phyloP scores from a whole-genome alignment of 2,888 invertebrate species.

The Acanthosepion esculentum region DNA sequence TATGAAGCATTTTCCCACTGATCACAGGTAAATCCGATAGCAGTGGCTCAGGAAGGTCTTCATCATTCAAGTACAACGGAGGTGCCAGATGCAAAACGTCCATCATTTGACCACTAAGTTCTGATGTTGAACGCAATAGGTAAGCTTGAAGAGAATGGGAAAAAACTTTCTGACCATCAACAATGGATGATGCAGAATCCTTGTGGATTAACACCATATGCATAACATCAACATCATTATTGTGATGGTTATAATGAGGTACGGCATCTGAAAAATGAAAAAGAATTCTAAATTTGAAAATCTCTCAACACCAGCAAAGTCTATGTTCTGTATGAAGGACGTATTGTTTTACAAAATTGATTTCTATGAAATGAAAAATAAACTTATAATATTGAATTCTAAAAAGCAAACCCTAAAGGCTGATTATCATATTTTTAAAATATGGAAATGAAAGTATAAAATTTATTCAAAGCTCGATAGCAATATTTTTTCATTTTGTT shows the following conservation, averaged over 20 bases:
- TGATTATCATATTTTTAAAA: no score
- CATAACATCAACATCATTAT: not conserved
- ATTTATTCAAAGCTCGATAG: no score
- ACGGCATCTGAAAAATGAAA: not conserved
- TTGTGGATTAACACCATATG: not conserved
- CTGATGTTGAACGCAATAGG: constrained; percentile 56
- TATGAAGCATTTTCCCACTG: not conserved
- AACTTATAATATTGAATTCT: no score
- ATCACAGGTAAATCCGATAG: constrained; percentile 24
- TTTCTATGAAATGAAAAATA: no score
- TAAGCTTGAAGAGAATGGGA: constrained; percentile 49
- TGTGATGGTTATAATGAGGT: not conserved
- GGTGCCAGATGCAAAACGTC: constrained; percentile 51
- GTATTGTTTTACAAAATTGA: no score
- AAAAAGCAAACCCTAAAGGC: no score
- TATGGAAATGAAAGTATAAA: no score
- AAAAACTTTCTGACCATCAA: not conserved
- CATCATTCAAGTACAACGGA: not conserved
- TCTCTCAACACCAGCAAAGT: not conserved
- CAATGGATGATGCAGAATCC: not conserved
- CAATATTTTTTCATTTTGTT: no score
- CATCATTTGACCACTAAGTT: constrained; percentile 55
- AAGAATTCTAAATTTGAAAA: not conserved
- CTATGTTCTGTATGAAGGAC: no score
- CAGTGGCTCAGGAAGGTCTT: not conserved